Conservation (phyloP, 92 coral and sea anemone genomes). For the Phenganax stokvisi region DNA sequence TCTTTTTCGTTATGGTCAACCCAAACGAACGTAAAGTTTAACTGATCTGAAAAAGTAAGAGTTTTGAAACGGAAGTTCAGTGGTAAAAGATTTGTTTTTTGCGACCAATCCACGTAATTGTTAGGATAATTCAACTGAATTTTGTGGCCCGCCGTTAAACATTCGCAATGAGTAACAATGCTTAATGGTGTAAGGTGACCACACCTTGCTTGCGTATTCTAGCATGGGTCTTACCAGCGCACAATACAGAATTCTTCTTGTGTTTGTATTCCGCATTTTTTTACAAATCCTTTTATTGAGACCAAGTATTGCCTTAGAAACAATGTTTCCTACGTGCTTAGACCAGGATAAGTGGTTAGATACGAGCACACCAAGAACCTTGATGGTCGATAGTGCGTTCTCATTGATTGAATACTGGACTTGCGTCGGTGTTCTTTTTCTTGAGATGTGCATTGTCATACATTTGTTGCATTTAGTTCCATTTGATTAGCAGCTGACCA, state of each 20-base stretch:
- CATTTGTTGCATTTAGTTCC: too few relatives aligned
- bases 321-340: not conserved
- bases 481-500: too few relatives aligned
- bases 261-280: not conserved
- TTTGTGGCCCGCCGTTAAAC: not conserved
- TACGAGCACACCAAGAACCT: not conserved
- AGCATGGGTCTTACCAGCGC: conserved; percentile 24
- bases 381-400: not conserved
- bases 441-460: too few relatives aligned
- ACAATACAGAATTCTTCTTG: conserved; percentile 13
- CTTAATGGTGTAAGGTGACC: conserved; percentile 14
- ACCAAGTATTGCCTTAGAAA: conserved; percentile 27
- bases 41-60: conserved; percentile 26
- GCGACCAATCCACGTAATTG: not conserved
- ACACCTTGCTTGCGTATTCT: not conserved
- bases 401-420: not conserved
- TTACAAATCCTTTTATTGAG: conserved; percentile 18
- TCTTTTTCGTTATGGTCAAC: too few relatives aligned
- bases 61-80: conserved; percentile 24
- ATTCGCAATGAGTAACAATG: not conserved
- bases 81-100: conserved; percentile 7
- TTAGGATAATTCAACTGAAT: not conserved
- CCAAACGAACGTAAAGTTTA: not conserved
- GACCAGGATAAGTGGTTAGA: conserved; percentile 7
- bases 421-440: not conserved